Conservation (phyloP, 2,888 invertebrate species). For the Crepidodera aurea region DNA sequence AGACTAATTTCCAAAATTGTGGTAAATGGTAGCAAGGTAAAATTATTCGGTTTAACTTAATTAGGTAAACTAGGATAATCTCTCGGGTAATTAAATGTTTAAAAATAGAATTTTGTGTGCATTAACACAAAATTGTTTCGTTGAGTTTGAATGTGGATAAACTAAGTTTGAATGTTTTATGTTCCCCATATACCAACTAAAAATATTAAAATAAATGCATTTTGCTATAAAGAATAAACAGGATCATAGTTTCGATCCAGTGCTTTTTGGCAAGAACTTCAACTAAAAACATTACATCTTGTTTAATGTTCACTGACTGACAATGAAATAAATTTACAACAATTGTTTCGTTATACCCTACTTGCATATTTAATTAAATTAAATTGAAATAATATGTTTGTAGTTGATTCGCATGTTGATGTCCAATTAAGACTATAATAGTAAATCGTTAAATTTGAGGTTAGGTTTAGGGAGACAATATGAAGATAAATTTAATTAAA, state of each 20-base stretch:
- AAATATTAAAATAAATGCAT: too few relatives aligned
- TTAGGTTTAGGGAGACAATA: conserved; percentile 31
- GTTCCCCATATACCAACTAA: too few relatives aligned
- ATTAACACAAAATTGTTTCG: background rate
- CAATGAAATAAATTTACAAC: background rate
- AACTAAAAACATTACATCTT: too few relatives aligned
- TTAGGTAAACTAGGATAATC: conserved; percentile 4
- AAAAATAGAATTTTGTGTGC: conserved; percentile 22
- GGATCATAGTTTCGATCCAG: background rate
- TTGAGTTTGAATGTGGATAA: background rate
- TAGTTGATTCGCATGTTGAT: conserved; percentile 28
- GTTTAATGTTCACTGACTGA: too few relatives aligned
- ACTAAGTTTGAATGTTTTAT: background rate
- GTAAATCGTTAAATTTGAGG: conserved; percentile 39
- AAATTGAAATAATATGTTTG: conserved; percentile 16
- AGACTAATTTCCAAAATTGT: background rate
- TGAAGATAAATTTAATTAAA: conserved; percentile 14
- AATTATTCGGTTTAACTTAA: background rate
- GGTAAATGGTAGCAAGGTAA: background rate
- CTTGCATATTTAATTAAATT: conserved; percentile 22
- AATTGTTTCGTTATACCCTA: background rate
- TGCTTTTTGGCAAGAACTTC: background rate
- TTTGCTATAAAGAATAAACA: background rate
- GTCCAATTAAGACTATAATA: conserved; percentile 18
- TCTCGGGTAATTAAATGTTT: conserved; percentile 13